A percentile compares a stretch with the other conserved stretches of the same genome.
Conservation (phyloP, 2,113 vertebrate species). For the Crotalus helleri region DNA sequence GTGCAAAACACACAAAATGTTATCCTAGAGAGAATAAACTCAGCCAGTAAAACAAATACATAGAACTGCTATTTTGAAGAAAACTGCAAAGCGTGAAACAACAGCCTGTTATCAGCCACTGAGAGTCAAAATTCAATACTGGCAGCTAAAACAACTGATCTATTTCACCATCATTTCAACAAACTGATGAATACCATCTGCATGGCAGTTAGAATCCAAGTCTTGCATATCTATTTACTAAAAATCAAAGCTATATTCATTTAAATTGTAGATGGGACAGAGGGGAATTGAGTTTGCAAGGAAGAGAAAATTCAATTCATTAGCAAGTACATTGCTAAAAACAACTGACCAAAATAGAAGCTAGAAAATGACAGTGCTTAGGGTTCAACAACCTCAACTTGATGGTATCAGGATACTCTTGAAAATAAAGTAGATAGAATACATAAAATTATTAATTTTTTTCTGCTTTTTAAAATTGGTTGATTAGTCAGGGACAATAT, state of each 20-base stretch:
- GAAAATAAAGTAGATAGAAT: background rate
- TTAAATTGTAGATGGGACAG: background rate
- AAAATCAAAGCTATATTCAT: background rate
- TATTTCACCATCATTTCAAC: constrained; percentile 36
- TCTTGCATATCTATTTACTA: background rate
- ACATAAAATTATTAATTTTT: background rate
- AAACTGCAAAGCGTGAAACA: constrained; percentile 63
- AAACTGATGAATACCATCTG: constrained; percentile 47
- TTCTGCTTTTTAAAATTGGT: background rate
- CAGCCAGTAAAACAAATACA: constrained; percentile 50
- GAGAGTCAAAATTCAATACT: constrained; percentile 46
- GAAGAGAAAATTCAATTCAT: background rate
- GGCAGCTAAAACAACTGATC: constrained; percentile 47
- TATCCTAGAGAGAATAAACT: constrained; percentile 35
- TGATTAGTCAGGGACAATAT: background rate
- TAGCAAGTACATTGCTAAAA: background rate
- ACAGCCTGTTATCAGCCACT: constrained; percentile 58
- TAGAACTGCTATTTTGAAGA: constrained; percentile 58
- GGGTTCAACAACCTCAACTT: background rate
- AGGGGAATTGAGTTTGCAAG: background rate
- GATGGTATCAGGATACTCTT: background rate
- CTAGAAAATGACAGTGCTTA: background rate
- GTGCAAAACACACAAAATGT: constrained; percentile 24
- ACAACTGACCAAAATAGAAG: background rate
- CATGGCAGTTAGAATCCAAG: constrained; percentile 19